These are phyloP conservation scores for Sylvietta virens DNA, from an alignment of 2,113 vertebrate species.

Conservation along the genomic window DNA sequence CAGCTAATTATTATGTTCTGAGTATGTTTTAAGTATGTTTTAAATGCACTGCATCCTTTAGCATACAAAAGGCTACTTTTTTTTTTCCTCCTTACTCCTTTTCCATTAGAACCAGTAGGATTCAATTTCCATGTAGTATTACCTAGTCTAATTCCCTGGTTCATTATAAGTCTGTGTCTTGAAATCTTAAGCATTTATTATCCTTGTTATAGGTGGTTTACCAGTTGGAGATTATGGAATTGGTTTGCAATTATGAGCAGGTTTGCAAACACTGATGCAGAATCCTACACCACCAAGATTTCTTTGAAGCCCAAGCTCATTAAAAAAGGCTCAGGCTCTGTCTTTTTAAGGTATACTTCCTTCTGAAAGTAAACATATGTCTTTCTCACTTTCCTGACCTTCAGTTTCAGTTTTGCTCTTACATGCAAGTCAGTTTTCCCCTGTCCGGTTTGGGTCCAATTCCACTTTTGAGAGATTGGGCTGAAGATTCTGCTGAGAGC, in stretches of 20 bases:
- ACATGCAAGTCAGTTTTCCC: not conserved
- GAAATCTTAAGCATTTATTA: not conserved
- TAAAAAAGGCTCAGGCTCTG: not conserved
- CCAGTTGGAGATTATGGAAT: not conserved
- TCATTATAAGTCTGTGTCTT: not conserved
- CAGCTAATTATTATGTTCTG: not conserved
- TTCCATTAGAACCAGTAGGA: not conserved
- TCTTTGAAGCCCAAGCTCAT: not conserved
- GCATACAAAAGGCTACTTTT: not conserved
- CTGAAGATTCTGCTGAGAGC: not conserved
- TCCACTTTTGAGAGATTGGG: not conserved
- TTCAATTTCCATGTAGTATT: not conserved
- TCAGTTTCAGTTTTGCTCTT: not conserved
- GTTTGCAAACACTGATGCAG: not conserved
- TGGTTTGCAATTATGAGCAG: not conserved
- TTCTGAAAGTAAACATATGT: not conserved
- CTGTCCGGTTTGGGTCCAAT: not conserved
- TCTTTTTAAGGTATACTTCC: not conserved
- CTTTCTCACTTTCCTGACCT: not conserved
- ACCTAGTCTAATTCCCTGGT: not conserved
- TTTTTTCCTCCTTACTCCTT: not conserved
- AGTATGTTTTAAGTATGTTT: not conserved
- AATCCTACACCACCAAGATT: not conserved
- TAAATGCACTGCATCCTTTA: not conserved
- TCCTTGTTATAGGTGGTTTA: not conserved